Conservation (phyloP, 2,113 vertebrate species). For the Indicator maculatus region DNA sequence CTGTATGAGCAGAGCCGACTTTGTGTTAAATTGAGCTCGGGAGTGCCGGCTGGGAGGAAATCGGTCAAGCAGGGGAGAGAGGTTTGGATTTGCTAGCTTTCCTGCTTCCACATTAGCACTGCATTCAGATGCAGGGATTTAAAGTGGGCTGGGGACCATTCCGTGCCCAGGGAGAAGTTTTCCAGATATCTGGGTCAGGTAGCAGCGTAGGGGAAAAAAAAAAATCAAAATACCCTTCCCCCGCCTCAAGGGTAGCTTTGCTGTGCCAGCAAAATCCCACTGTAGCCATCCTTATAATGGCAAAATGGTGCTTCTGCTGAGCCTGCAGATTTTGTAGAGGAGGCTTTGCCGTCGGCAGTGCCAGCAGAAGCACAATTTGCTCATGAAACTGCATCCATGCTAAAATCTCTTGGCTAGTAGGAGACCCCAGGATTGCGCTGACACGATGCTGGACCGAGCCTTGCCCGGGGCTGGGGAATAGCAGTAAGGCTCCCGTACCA, state of each 20-base stretch:
- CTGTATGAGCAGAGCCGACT: not conserved
- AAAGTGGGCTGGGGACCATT: not conserved
- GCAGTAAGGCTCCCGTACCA: fast-evolving
- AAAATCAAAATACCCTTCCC: not conserved
- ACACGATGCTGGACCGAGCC: fast-evolving
- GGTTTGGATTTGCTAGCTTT: not conserved
- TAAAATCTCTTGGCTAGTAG: not conserved
- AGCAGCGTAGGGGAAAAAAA: not conserved
- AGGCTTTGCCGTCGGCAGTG: slow-evolving; percentile 7
- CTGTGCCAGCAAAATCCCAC: slow-evolving; percentile 49
- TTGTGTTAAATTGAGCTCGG: not conserved
- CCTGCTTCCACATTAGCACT: not conserved
- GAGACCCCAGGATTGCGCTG: fast-evolving
- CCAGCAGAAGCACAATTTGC: slow-evolving; percentile 24
- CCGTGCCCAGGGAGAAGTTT: slow-evolving; percentile 17
- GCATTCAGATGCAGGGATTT: slow-evolving; percentile 24
- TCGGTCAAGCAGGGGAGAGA: not conserved
- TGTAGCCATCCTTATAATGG: slow-evolving; percentile 49
- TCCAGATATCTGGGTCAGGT: slow-evolving; percentile 3
- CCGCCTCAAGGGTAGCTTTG: not conserved
- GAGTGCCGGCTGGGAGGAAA: not conserved
- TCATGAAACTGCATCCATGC: not conserved
- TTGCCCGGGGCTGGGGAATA: not conserved
- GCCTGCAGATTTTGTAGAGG: slow-evolving; percentile 23
- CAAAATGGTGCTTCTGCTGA: slow-evolving; percentile 61